Conservation (phyloP, 37 sponge, comb jelly and placozoan species). For the Haliclona indistincta region DNA sequence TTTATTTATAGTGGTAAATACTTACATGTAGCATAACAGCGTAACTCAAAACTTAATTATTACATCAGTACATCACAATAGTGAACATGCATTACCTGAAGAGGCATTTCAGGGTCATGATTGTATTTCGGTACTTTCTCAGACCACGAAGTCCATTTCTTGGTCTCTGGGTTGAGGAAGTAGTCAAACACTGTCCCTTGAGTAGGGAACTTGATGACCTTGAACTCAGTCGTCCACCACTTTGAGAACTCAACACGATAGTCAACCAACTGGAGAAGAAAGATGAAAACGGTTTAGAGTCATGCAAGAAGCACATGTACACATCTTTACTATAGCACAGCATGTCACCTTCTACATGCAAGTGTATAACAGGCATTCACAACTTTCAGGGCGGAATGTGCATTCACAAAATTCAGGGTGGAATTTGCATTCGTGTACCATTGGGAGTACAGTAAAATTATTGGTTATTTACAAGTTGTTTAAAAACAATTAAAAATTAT, state of each 20-base stretch:
- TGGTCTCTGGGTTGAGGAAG: conserved; percentile 81
- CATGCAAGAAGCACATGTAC: neutral
- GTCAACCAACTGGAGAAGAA: conserved; percentile 79
- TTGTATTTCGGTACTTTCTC: conserved; percentile 94
- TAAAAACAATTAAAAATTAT: neutral
- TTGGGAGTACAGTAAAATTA: neutral
- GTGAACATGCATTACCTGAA: conserved; percentile 61
- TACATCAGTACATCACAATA: neutral
- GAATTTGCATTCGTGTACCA: too few relatives aligned
- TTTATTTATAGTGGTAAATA: neutral
- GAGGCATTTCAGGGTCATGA: conserved; percentile 90
- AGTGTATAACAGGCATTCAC: too few relatives aligned
- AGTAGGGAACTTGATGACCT: conserved; percentile 96
- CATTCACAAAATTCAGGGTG: too few relatives aligned
- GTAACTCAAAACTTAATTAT: neutral
- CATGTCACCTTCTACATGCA: too few relatives aligned
- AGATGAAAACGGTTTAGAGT: neutral
- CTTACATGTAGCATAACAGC: neutral
- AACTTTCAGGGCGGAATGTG: too few relatives aligned
- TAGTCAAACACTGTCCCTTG: conserved; percentile 99
- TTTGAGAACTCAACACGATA: conserved; percentile 98
- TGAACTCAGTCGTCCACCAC: conserved; percentile 99
- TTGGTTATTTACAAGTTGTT: neutral
- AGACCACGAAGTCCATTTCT: conserved; percentile 91
- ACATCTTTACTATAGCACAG: neutral